Base-by-base conservation (phyloP, 2,797 vertebrate genomes). In the Enteromius trimaculatus region DNA sequence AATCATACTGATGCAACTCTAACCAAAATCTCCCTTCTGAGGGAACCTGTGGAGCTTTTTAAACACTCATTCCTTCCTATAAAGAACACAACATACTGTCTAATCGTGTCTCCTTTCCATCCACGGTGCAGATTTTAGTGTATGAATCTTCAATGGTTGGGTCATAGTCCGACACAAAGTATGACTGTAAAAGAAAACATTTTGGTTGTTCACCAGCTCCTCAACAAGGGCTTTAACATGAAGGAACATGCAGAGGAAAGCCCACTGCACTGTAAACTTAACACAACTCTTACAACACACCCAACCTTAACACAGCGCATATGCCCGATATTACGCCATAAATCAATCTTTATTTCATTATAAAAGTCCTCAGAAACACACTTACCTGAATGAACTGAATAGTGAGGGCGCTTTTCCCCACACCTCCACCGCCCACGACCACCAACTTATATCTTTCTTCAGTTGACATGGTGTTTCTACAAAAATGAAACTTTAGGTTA, bases 131-230 rank as follows among this genome's bases (percentile, higher is more conserved):
- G 86, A 95, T 95, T 92, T 97, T 98, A 14, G 95, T 96, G 92
- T 98, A 97, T 17, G 96, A 98, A 89, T 98, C 97, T 84, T 98
- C 97, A 7, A 97, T 97, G 84, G 97, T 98, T 13, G 97, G 97
- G 90, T 97, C 97, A 13, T 98, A 97, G 92, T 97, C 96, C 1
- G 97, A 97, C 88, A 97, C 96, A 68, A 98, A 97, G 92, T 98
- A 98, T 3, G 97, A 98, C 96, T 98, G 93, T 16, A 21, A 80
- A 39, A 85, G 79, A 68, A 37, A 82, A 42, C 16, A 49, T 62
- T n/a, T 65, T 80, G 10, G 42, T 70, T 55, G 42, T 71, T 78
- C 68, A 55, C 31, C 19, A 60, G 37, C 75, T 65, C 17, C 6
- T 62, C 58, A 75, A 76, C 49, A 72, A 85, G 69, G 77, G 79